phyloP scores from a whole-genome alignment of 2,888 invertebrate genomes.

The Thysanoteuthis rhombus region DNA sequence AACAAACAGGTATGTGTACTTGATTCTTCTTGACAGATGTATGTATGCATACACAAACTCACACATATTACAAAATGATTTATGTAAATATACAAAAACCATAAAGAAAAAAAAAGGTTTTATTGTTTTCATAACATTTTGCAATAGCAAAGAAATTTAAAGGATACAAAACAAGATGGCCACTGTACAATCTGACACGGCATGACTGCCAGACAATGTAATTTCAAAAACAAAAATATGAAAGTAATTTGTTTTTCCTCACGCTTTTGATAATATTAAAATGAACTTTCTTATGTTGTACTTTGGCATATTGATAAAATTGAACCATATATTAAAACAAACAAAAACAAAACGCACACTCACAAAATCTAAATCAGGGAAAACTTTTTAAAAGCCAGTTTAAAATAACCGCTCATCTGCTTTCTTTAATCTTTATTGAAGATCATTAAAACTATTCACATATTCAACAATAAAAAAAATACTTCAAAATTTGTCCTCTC shows the following conservation, averaged over 20 bases:
- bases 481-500: not conserved
- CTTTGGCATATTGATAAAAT: not conserved
- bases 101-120: not conserved
- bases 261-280: not conserved
- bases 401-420: not conserved
- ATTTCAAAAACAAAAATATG: not conserved
- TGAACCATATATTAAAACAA: not conserved
- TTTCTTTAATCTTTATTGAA: not conserved
- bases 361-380: not conserved
- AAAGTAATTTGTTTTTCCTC: not conserved
- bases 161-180: not conserved
- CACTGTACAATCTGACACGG: not conserved
- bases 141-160: not conserved
- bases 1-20: not conserved
- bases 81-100: not conserved
- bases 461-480: not conserved
- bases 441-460: not conserved
- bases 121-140: not conserved
- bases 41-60: not conserved
- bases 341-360: not conserved
- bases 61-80: not conserved
- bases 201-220: no score
- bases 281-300: not conserved
- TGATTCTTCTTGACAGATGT: conserved; percentile 16
- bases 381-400: not conserved